These are phyloP conservation scores for Paramormyrops kingsleyae DNA, from an alignment of 2,113 vertebrate species.

Conservation along the genomic window DNA sequence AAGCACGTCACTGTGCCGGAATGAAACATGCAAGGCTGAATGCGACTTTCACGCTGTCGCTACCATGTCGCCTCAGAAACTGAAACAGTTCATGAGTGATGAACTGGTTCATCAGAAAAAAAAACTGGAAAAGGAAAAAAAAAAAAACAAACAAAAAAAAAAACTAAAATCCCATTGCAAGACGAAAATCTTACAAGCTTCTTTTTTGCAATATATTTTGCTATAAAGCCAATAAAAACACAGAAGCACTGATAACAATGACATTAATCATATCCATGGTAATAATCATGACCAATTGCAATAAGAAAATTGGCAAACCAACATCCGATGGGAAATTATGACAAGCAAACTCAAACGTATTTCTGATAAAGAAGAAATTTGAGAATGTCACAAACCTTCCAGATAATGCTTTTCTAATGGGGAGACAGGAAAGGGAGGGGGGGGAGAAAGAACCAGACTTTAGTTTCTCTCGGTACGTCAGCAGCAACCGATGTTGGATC, in stretches of 20 bases:
- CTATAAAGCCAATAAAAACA: slow-evolving; percentile 30
- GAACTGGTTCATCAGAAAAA: background rate
- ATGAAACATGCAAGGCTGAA: slow-evolving; percentile 8
- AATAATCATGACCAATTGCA: slow-evolving; percentile 47
- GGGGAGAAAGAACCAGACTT: slow-evolving; percentile 59
- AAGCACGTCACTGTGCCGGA: background rate
- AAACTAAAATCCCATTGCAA: background rate
- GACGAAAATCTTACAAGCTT: background rate
- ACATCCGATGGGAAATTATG: slow-evolving; percentile 56
- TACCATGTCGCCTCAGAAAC: background rate
- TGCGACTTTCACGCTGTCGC: background rate
- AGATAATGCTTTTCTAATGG: slow-evolving; percentile 79
- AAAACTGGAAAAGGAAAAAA: background rate
- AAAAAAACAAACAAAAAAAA: background rate
- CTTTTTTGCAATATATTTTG: slow-evolving; percentile 19
- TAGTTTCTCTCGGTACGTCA: slow-evolving; percentile 44
- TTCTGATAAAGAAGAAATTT: slow-evolving; percentile 51
- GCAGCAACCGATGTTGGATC: slow-evolving; percentile 57
- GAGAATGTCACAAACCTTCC: slow-evolving; percentile 74
- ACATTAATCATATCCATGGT: slow-evolving; percentile 31
- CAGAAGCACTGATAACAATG: slow-evolving; percentile 10
- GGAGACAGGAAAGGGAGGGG: slow-evolving; percentile 48
- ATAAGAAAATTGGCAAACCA: slow-evolving; percentile 63
- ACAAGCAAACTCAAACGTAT: slow-evolving; percentile 56
- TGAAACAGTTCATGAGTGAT: background rate